Base-by-base conservation (phyloP, 2,113 vertebrate genomes). In the Bubo bubo region DNA sequence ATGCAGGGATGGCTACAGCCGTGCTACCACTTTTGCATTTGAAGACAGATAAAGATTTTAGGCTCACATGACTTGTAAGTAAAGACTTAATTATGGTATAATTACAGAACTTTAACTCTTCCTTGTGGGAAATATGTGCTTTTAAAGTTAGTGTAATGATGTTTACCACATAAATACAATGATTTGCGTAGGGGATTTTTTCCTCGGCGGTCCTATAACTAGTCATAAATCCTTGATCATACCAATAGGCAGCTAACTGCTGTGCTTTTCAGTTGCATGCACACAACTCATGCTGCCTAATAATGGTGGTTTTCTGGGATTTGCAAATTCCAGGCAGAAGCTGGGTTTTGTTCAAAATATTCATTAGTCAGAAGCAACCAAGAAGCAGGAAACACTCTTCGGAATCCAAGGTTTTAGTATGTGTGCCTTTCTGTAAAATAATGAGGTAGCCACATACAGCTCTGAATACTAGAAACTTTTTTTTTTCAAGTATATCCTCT, bases 51-150 rank as follows among this genome's bases (percentile, higher is more conserved):
- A 39, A 84, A 84, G 63, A 35, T 30, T 73, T 84, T 63, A 81
- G 53, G 56, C 76, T 96, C 60, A 35, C 4, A n/a, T 95, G 84
- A 92, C 86, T 91, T 63, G 23, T 74, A 88, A 83, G 55, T 63
- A 39, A 86, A 91, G 86, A 19, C 49, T 84, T 96, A 96, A 96
- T 97, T 74, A 93, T 27, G 63, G 64, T 81, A 47, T 95, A 96
- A 97, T 97, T 97, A 95, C 68, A 81, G 76, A 92, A 87, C 88
- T 95, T 79, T 5, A 94, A 87, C 88, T 96, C 95, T 83, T 93
- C 92, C 92, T 83, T 88, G 90, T 96, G 94, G 92, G 86, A 92
- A 97, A 90, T 82, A 3, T 0, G 0, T 58, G 88, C 96, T 86
- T 95, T 95, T 90, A 76, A 95, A 86, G 92, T 90, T 24, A 23